phyloP scores from a whole-genome alignment of 2,113 vertebrate genomes.

The Dromiciops gliroides region DNA sequence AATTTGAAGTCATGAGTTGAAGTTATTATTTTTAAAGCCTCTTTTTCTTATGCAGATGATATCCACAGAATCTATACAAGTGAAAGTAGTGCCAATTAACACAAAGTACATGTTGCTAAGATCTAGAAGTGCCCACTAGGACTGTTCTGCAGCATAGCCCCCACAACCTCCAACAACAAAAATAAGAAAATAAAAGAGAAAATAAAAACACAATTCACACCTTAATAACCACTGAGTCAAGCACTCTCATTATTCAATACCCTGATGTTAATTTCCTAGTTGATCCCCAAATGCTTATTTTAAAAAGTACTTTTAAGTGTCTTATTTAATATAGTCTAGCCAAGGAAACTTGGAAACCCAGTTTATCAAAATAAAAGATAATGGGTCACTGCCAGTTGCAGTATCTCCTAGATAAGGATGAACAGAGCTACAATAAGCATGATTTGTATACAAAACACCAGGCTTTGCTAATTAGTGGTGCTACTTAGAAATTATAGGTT shows the following conservation, averaged over 20 bases:
- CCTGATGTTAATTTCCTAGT: conserved; percentile 2
- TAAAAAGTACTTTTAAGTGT: conserved; percentile 18
- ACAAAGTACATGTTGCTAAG: conserved; percentile 14
- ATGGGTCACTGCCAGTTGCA: conserved; percentile 39
- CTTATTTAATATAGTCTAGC: conserved; percentile 47
- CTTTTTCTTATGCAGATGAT: conserved; percentile 74
- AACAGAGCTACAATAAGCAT: conserved; percentile 68
- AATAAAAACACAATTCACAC: background rate
- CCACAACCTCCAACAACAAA: background rate
- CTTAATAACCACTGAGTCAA: conserved; percentile 12
- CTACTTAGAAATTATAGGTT: conserved; percentile 79
- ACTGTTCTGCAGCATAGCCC: background rate
- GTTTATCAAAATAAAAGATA: conserved; percentile 38
- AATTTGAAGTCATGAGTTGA: conserved; percentile 83
- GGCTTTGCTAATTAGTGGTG: conserved; percentile 76
- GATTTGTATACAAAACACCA: conserved; percentile 78
- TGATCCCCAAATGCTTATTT: background rate
- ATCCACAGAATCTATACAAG: conserved; percentile 21
- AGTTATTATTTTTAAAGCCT: conserved; percentile 78
- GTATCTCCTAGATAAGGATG: conserved; percentile 62
- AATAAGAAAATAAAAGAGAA: background rate
- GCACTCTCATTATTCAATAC: background rate
- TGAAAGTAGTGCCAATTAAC: conserved; percentile 38
- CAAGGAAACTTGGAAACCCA: conserved; percentile 25
- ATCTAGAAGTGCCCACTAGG: conserved; percentile 8